Base-by-base conservation (phyloP, 1,140 invertebrate genomes). In the Lanistes nyassanus region DNA sequence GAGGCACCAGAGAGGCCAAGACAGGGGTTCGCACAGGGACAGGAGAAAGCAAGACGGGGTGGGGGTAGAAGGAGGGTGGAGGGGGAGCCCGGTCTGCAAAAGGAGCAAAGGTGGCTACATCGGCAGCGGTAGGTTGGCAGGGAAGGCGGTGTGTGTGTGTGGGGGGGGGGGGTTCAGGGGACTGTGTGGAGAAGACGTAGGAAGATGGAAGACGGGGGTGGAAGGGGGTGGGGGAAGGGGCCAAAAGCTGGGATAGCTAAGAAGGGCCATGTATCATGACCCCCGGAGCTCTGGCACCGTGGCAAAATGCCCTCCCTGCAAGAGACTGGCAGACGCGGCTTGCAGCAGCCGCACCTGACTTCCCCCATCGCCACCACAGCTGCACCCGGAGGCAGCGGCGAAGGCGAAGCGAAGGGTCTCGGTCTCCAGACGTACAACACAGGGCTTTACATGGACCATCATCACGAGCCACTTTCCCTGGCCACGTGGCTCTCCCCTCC, bases 101-200 rank as follows among this genome's bases (percentile, higher is more conserved):
- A 60, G 58, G 31, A 60, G 58, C 58, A 34, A 34, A 60, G 58
- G 58, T 60, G 58, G 58, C 19, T 47, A 47, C 42, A 47, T 9
- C 42, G 19, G 42, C 42, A 47, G 42, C 42, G 19, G 42, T 47
- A 68, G 66, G 11, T 23, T 31, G 62, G 31, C 19, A 19, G 62
- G 11, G 36, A 23, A 36, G 37, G 36, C 5, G 37, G 65, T 31
- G 65, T 31, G 65, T 31, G 65, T 31, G 65, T 31, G 31, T 7
- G 65, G 37, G 65, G 37, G 65, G 37, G 65, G n/a, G 65, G n/a
- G 65, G n/a, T n/a, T n/a, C n/a, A n/a, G n/a, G 37, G 37, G 6
- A 39, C 13, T 39, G 66, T 39, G 36, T 39, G 66, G 37, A n/a
- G 37, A 36, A 67, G 65, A 67, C 26, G n/a, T n/a, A 34, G 65